phyloP scores from a whole-genome alignment of 2,113 vertebrate species.

The Dinomys branickii region DNA sequence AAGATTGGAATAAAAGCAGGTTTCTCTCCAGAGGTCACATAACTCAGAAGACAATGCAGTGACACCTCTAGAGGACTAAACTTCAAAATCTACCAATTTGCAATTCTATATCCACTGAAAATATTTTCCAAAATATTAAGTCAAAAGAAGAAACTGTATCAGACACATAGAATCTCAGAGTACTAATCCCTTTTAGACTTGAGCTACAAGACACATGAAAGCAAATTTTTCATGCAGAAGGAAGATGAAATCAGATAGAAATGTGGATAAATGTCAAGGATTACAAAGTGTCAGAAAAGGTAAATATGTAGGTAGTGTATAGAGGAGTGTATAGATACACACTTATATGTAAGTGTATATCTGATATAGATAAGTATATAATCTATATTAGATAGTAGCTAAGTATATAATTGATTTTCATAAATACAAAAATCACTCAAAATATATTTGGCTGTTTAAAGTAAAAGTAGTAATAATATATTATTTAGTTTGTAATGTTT shows the following conservation, averaged over 20 bases:
- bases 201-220: not conserved
- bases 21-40: not conserved
- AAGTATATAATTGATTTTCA: not conserved
- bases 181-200: not conserved
- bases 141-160: not conserved
- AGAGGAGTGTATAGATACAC: not conserved
- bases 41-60: not conserved
- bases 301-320: not conserved
- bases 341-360: too few species aligned
- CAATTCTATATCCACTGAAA: not conserved
- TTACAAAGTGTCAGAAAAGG: not conserved
- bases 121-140: not conserved
- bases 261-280: not conserved
- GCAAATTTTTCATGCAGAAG: not conserved
- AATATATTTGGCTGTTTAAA: not conserved
- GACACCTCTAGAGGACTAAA: not conserved
- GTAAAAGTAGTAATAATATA: not conserved
- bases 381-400: too few species aligned
- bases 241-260: not conserved
- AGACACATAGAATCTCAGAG: not conserved
- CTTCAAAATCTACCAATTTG: not conserved
- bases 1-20: not conserved
- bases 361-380: too few species aligned
- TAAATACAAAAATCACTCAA: not conserved
- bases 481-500: not conserved